Percentiles rank a stretch among this genome's conserved stretches.
Conservation (phyloP, 2,888 invertebrate species). For the Meghimatium bilineatum region DNA sequence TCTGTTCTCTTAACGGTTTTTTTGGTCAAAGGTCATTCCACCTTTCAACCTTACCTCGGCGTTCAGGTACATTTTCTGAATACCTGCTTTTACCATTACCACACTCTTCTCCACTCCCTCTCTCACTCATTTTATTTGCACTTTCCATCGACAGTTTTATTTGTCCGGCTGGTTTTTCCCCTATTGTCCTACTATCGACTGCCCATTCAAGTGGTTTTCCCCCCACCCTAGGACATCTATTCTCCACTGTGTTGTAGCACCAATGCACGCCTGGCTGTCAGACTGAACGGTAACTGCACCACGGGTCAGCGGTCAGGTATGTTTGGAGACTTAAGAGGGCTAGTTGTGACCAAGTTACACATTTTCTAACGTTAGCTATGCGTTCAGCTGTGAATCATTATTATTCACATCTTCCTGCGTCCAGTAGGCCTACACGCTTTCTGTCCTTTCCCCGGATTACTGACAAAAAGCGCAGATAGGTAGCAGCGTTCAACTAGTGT, state of each 20-base stretch:
- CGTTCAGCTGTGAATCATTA: too few species aligned
- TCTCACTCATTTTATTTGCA: background rate
- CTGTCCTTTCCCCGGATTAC: too few species aligned
- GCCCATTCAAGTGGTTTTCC: background rate
- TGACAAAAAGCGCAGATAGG: too few species aligned
- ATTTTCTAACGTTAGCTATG: too few species aligned
- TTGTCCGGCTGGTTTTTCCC: conserved; percentile 14
- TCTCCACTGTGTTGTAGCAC: background rate
- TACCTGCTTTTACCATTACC: background rate
- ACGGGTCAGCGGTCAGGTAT: background rate
- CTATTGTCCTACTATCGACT: background rate
- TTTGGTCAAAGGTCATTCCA: background rate
- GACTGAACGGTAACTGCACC: background rate
- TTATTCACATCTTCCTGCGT: too few species aligned
- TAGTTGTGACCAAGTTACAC: too few species aligned
- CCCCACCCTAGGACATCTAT: background rate
- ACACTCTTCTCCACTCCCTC: background rate
- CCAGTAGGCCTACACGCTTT: too few species aligned
- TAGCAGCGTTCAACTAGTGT: too few species aligned
- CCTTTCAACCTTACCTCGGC: background rate
- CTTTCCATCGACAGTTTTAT: background rate
- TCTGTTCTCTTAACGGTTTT: too few species aligned
- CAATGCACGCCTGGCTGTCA: background rate
- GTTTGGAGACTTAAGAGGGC: background rate
- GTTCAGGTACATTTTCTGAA: conserved; percentile 10